phyloP scores from a whole-genome alignment of 2,113 vertebrate genomes.

The Varanus komodoensis region DNA sequence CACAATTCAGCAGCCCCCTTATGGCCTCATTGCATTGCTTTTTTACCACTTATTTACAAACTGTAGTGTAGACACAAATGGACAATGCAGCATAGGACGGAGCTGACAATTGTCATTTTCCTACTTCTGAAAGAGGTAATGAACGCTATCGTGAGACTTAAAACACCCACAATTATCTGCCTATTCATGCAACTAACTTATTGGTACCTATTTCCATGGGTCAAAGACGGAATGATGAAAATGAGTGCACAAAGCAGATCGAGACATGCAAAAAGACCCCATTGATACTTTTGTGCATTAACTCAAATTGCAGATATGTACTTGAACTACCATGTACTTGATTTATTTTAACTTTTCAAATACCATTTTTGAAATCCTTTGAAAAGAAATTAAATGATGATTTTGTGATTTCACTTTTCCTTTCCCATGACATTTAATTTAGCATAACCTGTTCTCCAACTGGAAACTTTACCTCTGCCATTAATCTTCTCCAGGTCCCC shows the following conservation, averaged over 20 bases:
- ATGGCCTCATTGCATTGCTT: background rate
- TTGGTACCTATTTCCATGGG: background rate
- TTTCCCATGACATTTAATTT: slow-evolving; percentile 34
- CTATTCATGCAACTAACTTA: background rate
- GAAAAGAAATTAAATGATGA: background rate
- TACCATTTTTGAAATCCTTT: background rate
- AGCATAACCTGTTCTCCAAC: slow-evolving; percentile 34
- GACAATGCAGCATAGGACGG: background rate
- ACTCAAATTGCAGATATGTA: background rate
- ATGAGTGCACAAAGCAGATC: background rate
- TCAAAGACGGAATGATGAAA: background rate
- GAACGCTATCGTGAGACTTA: background rate
- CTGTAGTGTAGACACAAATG: background rate
- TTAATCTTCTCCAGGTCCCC: slow-evolving; percentile 46
- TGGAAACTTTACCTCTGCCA: slow-evolving; percentile 51
- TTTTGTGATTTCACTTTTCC: background rate
- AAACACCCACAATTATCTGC: background rate
- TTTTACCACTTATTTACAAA: background rate
- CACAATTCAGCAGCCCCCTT: background rate
- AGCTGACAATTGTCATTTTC: background rate
- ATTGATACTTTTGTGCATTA: background rate
- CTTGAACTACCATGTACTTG: background rate
- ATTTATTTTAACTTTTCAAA: slow-evolving; percentile 19
- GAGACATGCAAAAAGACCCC: background rate
- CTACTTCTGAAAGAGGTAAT: background rate